phyloP scores from a whole-genome alignment of 2,113 vertebrate species.

The Mohoua ochrocephala region DNA sequence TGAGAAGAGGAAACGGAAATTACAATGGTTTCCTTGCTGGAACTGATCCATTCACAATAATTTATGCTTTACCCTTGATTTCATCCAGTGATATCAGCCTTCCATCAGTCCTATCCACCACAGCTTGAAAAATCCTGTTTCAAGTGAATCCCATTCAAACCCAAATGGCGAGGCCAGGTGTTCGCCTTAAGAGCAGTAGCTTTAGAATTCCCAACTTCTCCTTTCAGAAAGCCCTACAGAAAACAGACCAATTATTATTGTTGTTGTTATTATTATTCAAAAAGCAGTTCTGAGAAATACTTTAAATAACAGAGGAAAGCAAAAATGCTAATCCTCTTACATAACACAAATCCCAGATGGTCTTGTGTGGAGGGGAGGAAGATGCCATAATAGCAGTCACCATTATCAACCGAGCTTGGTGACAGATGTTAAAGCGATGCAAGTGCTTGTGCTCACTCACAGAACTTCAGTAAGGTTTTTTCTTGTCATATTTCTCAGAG shows the following conservation, averaged over 20 bases:
- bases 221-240: conserved; percentile 46
- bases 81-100: background rate
- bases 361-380: conserved; percentile 57
- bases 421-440: conserved; percentile 61
- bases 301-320: conserved; percentile 69
- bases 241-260: conserved; percentile 61
- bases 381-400: conserved; percentile 50
- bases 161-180: conserved; percentile 60
- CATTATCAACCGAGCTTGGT: conserved; percentile 46
- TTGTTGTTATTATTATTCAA: conserved; percentile 62
- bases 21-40: conserved; percentile 46
- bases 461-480: conserved; percentile 42
- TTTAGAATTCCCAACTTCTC: conserved; percentile 45
- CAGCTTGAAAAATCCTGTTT: conserved; percentile 41
- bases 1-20: conserved; percentile 4
- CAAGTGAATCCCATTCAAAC: conserved; percentile 45
- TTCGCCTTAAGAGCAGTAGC: conserved; percentile 23
- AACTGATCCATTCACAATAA: background rate
- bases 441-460: background rate
- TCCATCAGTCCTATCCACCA: conserved; percentile 14
- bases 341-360: conserved; percentile 73
- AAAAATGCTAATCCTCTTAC: conserved; percentile 68
- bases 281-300: conserved; percentile 67
- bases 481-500: background rate
- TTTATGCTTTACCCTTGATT: conserved; percentile 29